Evolutionary conservation across 2,888 invertebrate species (phyloP), one percentile per base, ranked within the genome.

Genomic region (Polydrusus tereticollis): DNA sequence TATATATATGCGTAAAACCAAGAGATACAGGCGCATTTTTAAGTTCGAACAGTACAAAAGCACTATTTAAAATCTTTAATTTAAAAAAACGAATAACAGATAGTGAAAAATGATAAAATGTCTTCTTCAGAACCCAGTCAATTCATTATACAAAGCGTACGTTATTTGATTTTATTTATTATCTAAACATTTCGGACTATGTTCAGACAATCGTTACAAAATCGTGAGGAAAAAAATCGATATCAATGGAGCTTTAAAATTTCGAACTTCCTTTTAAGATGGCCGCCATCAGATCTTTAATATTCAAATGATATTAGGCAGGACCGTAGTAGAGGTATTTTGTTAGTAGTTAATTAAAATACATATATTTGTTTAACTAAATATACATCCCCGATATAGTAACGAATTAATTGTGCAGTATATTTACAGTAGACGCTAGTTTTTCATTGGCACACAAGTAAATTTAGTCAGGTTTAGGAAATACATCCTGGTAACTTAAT

Each of bases 271-370:
- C 52, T 55, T 55, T 55, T 55, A 29, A 55, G 29, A 29, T 55
- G 52, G 52, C 52, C 52, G 52, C 52, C 52, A 55, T 55, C 52
- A 55, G 52, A 55, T 55, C 52, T 55, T 55, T 16, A 55, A 55
- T 55, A 55, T 55, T 55, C 29, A 55, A 55, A 55, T 55, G 29
- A 55, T 55, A 29, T 55, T 18, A 6, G 18, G 18, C 52, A 55
- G 52, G 29, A 12, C 8, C 52, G 52, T 55, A 55, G 18, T 55
- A 2, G 29, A n/a, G 26, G 10, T 47, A 21, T 47, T 26, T 14
- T 2, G 23, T 47, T 8, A 20, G 4, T 23, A 23, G 10, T 7
- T 7, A 7, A 7, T 26, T 26, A 26, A 7, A 26, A 26, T 26
- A 26, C 26, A n/a, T n/a, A n/a, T n/a, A n/a, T n/a, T n/a, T n/a